Evolutionary conservation across 2,888 invertebrate genomes (phyloP), one percentile per base, ranked within the genome.

Genomic region (Meta bourneti): DNA sequence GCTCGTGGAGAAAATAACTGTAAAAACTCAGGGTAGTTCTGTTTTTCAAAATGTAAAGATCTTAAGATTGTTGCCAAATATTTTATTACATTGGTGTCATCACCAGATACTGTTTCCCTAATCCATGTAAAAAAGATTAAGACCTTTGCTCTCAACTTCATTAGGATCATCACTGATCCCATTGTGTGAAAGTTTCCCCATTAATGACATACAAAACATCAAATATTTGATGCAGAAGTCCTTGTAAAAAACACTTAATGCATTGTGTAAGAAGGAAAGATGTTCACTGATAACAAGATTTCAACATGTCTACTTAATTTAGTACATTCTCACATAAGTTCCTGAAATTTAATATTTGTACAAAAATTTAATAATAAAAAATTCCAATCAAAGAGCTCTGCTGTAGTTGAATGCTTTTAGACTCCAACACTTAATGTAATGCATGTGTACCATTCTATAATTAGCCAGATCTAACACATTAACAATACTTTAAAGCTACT

Each of bases 71-170:
- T 2, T 34, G 34, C 34, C 34, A n/a, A n/a, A n/a, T n/a, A n/a
- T n/a, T n/a, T n/a, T n/a, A n/a, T n/a, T n/a, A n/a, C 72, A 74
- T 81, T 70, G 13, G 48, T 48, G 0, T n/a, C 72, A 52, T 72
- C 89, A 8, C 81, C 81, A 11, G 83, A 87, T 16, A 91, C 91
- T 20, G 80, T 70, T 89, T 93, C 93, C 54, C 51, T 34, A 20
- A 93, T 71, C 88, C 90, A 90, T 7, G 89, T 90, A 16, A 93
- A 90, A 49, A 93, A 93, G 85, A 48, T 89, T 96, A 96, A 93
- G 97, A 96, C 97, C 97, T 96, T 97, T 98, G 94, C 98, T 98
- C 94, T 96, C 97, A 82, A 96, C 96, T 94, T 97, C 97, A 81
- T 95, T 95, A 87, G 96, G 96, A 94, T 97, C 97, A 80, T 96